Evolutionary conservation across 2,113 vertebrate species (phyloP).

Genomic region (Podocnemis expansa): DNA sequence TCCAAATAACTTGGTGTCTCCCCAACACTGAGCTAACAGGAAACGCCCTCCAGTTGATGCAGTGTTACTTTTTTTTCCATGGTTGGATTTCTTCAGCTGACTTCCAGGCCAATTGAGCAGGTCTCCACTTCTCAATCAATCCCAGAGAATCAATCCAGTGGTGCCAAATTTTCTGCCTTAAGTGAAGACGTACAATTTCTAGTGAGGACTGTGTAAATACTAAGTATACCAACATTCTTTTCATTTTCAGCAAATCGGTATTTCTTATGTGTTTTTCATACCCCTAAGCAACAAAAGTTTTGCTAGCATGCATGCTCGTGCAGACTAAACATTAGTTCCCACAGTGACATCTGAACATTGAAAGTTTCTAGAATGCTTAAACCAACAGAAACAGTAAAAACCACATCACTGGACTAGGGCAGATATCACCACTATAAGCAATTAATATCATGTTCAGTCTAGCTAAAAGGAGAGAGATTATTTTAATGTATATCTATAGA

Average conservation of each 20-base stretch:
- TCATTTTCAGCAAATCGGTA: not conserved
- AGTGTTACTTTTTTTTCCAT: too few relatives aligned
- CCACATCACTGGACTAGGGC: not conserved
- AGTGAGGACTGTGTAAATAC: not conserved
- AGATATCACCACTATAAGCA: not conserved
- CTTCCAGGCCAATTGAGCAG: too few relatives aligned
- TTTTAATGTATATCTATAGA: not conserved
- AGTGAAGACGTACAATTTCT: not conserved
- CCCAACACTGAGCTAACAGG: too few relatives aligned
- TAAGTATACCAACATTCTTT: not conserved
- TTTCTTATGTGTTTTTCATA: not conserved
- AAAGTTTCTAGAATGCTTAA: not conserved
- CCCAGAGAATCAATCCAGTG: too few relatives aligned
- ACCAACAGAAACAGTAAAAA: not conserved
- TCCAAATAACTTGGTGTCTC: too few relatives aligned
- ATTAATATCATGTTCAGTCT: not conserved
- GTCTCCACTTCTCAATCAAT: too few relatives aligned
- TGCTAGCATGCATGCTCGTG: too few relatives aligned
- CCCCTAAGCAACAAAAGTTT: too few relatives aligned
- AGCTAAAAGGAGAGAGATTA: not conserved
- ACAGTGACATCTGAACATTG: not conserved
- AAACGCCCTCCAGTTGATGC: too few relatives aligned
- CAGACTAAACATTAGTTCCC: not conserved
- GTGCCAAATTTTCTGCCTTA: too few relatives aligned
- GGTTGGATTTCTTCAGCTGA: too few relatives aligned